phyloP scores from a whole-genome alignment of 2,113 vertebrate genomes.

The Malurus alboscapulatus region DNA sequence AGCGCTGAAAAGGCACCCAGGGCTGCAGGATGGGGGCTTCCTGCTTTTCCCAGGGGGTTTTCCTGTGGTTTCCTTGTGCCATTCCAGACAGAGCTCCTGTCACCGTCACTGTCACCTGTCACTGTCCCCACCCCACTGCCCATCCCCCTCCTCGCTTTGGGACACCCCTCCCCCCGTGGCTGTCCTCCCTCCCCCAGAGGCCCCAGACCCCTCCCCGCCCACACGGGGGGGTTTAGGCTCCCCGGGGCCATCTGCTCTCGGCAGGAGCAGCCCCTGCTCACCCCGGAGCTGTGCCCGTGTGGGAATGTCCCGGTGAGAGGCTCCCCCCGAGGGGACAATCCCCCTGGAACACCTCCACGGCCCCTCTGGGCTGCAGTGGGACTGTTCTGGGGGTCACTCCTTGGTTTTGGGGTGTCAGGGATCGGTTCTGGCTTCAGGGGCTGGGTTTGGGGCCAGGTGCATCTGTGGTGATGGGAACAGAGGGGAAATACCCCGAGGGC shows the following conservation, averaged over 20 bases:
- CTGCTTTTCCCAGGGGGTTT: accelerated
- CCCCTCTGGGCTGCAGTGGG: background rate
- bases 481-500: background rate
- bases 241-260: background rate
- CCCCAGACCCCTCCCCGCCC: background rate
- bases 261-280: background rate
- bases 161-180: background rate
- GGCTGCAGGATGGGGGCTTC: too few species aligned
- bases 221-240: background rate
- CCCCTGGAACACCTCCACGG: background rate
- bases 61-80: background rate
- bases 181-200: background rate
- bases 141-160: background rate
- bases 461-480: accelerated
- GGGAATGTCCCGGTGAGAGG: too few species aligned
- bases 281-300: too few species aligned
- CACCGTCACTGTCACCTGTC: too few species aligned
- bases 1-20: accelerated
- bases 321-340: background rate
- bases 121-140: background rate
- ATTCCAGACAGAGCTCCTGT: background rate
- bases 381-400: too few species aligned
- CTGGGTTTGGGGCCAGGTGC: background rate
- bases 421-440: background rate
- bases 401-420: background rate